These are phyloP conservation scores for Bucorvus abyssinicus DNA, from an alignment of 2,797 vertebrate species.

Conservation along the genomic window DNA sequence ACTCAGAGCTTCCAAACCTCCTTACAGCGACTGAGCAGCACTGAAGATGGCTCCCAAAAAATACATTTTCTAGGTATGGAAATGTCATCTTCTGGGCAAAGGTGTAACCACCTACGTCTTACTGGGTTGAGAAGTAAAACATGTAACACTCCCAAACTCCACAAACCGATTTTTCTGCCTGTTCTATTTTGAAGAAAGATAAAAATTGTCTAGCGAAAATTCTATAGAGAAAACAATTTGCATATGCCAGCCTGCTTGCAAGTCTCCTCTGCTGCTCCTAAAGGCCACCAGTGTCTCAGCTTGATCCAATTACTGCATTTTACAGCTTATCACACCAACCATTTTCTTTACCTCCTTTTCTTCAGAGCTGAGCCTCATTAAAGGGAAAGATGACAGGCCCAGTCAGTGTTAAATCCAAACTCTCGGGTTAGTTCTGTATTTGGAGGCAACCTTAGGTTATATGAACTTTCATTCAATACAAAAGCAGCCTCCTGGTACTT, in stretches of 20 bases:
- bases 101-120: neutral
- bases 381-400: slow-evolving; percentile 65
- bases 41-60: neutral
- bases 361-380: slow-evolving; percentile 68
- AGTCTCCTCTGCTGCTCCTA: slow-evolving; percentile 31
- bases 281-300: slow-evolving; percentile 33
- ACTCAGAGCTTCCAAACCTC: neutral
- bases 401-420: slow-evolving; percentile 42
- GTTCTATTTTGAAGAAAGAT: neutral
- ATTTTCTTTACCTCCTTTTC: slow-evolving; percentile 24
- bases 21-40: neutral
- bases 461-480: slow-evolving; percentile 31
- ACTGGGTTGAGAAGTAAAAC: neutral
- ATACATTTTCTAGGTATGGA: neutral
- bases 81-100: neutral
- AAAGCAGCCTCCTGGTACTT: slow-evolving; percentile 3
- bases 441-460: slow-evolving; percentile 27
- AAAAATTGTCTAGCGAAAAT: slow-evolving; percentile 1
- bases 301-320: slow-evolving; percentile 68
- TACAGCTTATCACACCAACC: slow-evolving; percentile 40
- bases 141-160: neutral
- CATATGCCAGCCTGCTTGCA: slow-evolving; percentile 32
- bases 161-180: neutral
- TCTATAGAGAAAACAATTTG: slow-evolving; percentile 26
- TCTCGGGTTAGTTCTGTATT: slow-evolving; percentile 44